phyloP scores from a whole-genome alignment of 1,140 invertebrate genomes.

The Coboldia fuscipes region DNA sequence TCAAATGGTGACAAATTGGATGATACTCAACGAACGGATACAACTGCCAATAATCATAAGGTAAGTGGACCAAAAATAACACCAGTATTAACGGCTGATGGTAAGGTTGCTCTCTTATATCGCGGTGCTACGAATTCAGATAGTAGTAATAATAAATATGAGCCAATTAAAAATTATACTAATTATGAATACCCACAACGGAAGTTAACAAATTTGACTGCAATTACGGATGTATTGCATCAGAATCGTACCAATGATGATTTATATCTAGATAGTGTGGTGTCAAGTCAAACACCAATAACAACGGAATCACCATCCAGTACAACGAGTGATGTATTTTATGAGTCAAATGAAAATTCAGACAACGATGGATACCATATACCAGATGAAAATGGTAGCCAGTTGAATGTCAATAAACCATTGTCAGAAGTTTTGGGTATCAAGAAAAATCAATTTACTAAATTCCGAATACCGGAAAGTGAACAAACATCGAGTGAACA shows the following conservation, averaged over 20 bases:
- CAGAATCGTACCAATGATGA: no score
- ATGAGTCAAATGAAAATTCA: background rate
- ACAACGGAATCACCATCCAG: no score
- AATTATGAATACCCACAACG: slow-evolving; percentile 3
- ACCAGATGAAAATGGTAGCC: slow-evolving; percentile 14
- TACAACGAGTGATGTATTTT: no score
- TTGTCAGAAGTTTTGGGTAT: slow-evolving; percentile 20
- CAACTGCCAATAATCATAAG: no score
- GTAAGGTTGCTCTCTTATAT: slow-evolving; percentile 22
- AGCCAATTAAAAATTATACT: slow-evolving; percentile 19
- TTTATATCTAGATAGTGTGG: no score
- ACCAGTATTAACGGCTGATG: slow-evolving; percentile 21
- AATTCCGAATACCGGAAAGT: slow-evolving; percentile 14
- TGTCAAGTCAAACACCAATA: background rate
- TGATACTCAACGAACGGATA: background rate
- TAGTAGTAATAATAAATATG: slow-evolving; percentile 21
- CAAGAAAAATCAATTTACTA: slow-evolving; percentile 21
- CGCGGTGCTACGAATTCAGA: slow-evolving; percentile 15
- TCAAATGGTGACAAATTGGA: background rate
- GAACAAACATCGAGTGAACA: background rate
- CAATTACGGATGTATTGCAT: no score
- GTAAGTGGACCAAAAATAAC: slow-evolving; percentile 14
- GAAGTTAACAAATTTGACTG: background rate
- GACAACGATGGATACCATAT: slow-evolving; percentile 2
- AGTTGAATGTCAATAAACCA: slow-evolving; percentile 20